Conservation (phyloP, 2,113 vertebrate genomes). For the Hyperopisus bebe region DNA sequence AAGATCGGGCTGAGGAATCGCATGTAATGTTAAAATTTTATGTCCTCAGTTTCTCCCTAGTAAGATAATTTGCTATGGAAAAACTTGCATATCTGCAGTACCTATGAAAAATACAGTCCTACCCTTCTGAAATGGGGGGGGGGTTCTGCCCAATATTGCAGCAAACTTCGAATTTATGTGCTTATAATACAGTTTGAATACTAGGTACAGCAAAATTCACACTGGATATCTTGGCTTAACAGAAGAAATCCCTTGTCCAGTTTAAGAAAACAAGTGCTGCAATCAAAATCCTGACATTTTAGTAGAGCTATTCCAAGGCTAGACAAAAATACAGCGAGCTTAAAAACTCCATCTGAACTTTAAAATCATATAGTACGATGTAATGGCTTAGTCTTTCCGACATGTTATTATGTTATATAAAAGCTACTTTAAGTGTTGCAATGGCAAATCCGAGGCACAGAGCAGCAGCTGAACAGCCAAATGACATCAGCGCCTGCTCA, state of each 20-base stretch:
- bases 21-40: not conserved
- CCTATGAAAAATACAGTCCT: not conserved
- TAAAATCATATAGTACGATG: not conserved
- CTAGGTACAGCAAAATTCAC: not conserved
- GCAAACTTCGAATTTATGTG: not conserved
- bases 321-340: not conserved
- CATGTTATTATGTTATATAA: not conserved
- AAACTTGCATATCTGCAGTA: not conserved
- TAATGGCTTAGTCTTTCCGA: not conserved
- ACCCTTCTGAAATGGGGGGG: not conserved
- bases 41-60: not conserved
- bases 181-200: not conserved
- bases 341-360: slow-evolving; percentile 2
- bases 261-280: not conserved
- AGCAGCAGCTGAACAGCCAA: not conserved
- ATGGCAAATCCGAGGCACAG: not conserved
- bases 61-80: not conserved
- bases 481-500: not conserved
- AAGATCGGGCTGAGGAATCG: not conserved
- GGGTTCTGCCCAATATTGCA: not conserved
- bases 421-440: not conserved
- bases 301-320: not conserved
- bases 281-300: not conserved
- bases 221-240: not conserved
- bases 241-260: not conserved